Evolutionary conservation across 2,113 vertebrate genomes (phyloP).

Genomic region (Laticauda colubrina): DNA sequence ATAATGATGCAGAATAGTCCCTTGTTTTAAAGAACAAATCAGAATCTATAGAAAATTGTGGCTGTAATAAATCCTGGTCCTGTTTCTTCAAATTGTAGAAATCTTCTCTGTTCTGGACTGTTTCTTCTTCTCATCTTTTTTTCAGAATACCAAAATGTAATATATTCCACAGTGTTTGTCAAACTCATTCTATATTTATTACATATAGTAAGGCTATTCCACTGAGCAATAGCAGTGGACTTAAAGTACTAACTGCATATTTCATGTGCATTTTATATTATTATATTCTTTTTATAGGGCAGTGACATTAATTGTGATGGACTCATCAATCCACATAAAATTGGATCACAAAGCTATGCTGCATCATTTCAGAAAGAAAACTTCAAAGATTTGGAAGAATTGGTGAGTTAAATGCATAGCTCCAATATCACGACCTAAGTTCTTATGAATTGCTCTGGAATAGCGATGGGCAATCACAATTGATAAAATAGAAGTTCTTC

Average conservation of each 20-base stretch:
- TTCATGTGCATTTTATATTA: neutral
- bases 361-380: slow-evolving; percentile 79
- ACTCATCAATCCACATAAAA: slow-evolving; percentile 76
- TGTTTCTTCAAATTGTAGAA: neutral
- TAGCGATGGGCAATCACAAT: neutral
- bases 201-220: neutral
- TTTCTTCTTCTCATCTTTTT: neutral
- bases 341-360: slow-evolving; percentile 62
- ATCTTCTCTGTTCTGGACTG: neutral
- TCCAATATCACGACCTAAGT: neutral
- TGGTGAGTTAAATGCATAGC: slow-evolving; percentile 72
- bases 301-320: slow-evolving; percentile 76
- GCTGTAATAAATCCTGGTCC: neutral
- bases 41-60: neutral
- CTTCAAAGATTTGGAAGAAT: slow-evolving; percentile 66
- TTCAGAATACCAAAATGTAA: neutral
- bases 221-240: neutral
- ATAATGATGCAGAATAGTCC: neutral
- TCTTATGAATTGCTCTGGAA: neutral
- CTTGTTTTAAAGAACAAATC: neutral
- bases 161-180: neutral
- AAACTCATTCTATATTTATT: neutral
- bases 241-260: neutral
- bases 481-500: neutral
- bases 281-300: slow-evolving; percentile 64